A percentile compares a stretch with the other conserved stretches of the same genome.
phyloP scores from a whole-genome alignment of 2,113 vertebrate species.

The Xiphorhynchus elegans region DNA sequence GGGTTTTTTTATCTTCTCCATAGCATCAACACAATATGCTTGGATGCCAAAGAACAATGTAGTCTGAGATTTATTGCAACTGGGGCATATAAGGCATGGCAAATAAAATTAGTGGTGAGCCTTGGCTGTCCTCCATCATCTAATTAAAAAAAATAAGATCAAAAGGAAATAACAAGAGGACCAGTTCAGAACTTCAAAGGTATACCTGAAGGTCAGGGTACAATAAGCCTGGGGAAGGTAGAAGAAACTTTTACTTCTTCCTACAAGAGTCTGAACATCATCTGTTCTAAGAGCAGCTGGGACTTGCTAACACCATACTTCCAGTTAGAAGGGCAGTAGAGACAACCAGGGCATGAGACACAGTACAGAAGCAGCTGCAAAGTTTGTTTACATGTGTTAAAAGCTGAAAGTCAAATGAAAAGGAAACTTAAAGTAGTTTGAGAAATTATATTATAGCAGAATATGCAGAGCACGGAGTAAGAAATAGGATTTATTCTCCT shows the following conservation, averaged over 20 bases:
- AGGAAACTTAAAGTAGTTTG: not conserved
- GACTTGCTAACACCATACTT: not conserved
- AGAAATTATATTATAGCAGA: not conserved
- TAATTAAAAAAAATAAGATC: not conserved
- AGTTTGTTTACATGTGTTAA: not conserved
- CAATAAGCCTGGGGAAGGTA: not conserved
- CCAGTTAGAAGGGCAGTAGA: not conserved
- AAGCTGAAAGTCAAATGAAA: not conserved
- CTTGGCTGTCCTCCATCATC: not conserved
- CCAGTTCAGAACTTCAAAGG: not conserved
- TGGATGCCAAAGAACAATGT: not conserved
- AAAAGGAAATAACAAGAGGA: not conserved
- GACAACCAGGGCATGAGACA: not conserved
- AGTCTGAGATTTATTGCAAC: not conserved
- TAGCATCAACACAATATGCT: not conserved
- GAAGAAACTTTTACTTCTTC: not conserved
- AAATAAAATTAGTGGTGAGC: not conserved
- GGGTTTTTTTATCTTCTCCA: accelerated
- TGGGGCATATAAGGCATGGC: not conserved
- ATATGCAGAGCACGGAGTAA: not conserved
- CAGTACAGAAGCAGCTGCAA: not conserved
- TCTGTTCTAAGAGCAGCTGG: not conserved
- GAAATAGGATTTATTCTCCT: not conserved
- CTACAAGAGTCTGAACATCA: not conserved
- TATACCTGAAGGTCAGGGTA: not conserved